A percentile compares a stretch with the other conserved stretches of the same genome.
These are phyloP conservation scores for Hypotaenidia okinawae DNA, from an alignment of 2,797 vertebrate genomes.

Conservation along the genomic window DNA sequence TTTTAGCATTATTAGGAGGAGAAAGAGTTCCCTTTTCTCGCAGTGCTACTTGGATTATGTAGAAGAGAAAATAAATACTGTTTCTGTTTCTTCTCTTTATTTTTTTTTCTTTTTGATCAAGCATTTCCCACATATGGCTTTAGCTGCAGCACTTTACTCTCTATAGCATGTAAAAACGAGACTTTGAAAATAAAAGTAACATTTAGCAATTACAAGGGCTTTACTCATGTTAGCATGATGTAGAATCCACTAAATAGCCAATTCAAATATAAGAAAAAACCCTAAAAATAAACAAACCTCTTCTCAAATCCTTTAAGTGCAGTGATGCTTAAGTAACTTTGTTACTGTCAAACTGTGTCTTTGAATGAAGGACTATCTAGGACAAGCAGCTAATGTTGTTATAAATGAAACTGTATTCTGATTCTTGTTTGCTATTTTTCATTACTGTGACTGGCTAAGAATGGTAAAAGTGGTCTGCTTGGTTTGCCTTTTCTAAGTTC, in stretches of 20 bases:
- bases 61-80: not conserved
- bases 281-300: not conserved
- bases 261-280: not conserved
- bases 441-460: not conserved
- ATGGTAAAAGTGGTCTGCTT: not conserved
- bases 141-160: not conserved
- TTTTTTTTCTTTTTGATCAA: not conserved
- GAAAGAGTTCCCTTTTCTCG: not conserved
- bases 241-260: not conserved
- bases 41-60: not conserved
- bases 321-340: not conserved
- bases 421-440: not conserved
- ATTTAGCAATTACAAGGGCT: not conserved
- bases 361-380: not conserved
- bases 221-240: not conserved
- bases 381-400: not conserved
- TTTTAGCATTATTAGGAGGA: not conserved
- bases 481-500: constrained; percentile 20
- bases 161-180: not conserved
- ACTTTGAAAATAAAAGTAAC: not conserved
- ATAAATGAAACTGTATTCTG: not conserved
- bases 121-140: not conserved
- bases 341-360: not conserved
- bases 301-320: not conserved
- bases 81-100: not conserved